Percentiles rank a stretch among this genome's conserved stretches.
Evolutionary conservation across 2,797 vertebrate genomes (phyloP).

Genomic region (Fundulus diaphanus): DNA sequence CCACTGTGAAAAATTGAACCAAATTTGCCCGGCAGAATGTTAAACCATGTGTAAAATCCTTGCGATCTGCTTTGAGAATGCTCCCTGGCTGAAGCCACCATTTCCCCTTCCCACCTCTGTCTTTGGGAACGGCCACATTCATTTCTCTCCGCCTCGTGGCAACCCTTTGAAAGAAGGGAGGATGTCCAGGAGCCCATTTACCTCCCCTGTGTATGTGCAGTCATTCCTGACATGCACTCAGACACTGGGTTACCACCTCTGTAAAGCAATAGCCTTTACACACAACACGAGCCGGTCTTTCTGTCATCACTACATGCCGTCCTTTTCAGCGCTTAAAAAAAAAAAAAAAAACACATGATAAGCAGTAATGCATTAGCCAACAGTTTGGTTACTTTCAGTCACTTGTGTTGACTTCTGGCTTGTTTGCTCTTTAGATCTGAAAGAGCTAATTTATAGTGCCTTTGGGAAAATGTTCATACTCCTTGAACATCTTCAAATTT

Average conservation of each 20-base stretch:
- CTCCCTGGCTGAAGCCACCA: slow-evolving; percentile 62
- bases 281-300: background rate
- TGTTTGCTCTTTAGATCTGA: slow-evolving; percentile 34
- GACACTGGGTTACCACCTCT: slow-evolving; percentile 50
- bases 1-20: slow-evolving; percentile 76
- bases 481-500: background rate
- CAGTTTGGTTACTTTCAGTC: slow-evolving; percentile 34
- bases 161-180: slow-evolving; percentile 67
- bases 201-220: slow-evolving; percentile 46
- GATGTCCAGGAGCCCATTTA: slow-evolving; percentile 71
- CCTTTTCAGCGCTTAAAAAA: slow-evolving; percentile 7
- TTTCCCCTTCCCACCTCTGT: slow-evolving; percentile 53
- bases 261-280: slow-evolving; percentile 17
- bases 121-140: slow-evolving; percentile 72
- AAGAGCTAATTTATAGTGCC: background rate
- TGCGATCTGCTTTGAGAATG: slow-evolving; percentile 71
- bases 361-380: background rate
- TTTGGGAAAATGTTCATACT: slow-evolving; percentile 1
- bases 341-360: background rate
- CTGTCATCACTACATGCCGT: slow-evolving; percentile 5
- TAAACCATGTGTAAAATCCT: slow-evolving; percentile 83
- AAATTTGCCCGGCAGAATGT: slow-evolving; percentile 77
- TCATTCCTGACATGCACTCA: slow-evolving; percentile 44
- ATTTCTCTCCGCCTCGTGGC: slow-evolving; percentile 54
- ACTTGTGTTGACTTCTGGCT: slow-evolving; percentile 34